Evolutionary conservation across 2,888 invertebrate genomes (phyloP), one percentile per base, ranked within the genome.

Genomic region (Eupeodes luniger): DNA sequence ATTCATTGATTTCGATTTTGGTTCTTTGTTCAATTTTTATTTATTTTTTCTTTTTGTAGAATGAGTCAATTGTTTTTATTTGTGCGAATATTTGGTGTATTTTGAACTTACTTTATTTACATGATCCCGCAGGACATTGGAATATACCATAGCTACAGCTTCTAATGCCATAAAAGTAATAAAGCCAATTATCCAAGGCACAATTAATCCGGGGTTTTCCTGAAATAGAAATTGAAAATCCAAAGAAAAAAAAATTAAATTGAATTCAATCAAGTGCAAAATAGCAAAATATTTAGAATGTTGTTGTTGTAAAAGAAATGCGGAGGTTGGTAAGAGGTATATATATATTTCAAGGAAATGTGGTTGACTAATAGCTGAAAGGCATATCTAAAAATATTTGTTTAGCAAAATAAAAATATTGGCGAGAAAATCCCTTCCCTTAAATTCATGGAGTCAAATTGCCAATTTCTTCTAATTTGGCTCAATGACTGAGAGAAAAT

Each of bases 121-220:
- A 93, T 97, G 97, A 94, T 97, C 97, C 93, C 97, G 95, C 90
- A 97, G 95, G 85, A 97, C 96, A 94, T 97, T 97, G 83, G 96
- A 96, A 93, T 97, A 97, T 81, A 97, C 96, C 96, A 96, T 96
- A 83, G 96, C 96, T 93, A 97, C 96, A 57, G 96, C 96, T 93
- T 97, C 97, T 90, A 97, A 93, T 67, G 97, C 96, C 96, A 96
- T 96, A 93, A 96, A 96, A 14, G 96, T 96, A 93, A 97, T 96
- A 92, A 96, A 96, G 90, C 96, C 96, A 90, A 97, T 95, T 91
- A 96, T 96, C 96, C 96, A 97, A 89, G 96, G 96, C 91, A 96
- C 96, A 90, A 97, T 94, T 90, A 96, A 94, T 59, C 96, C 96
- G 78, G 96, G 95, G 91, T 96, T 96, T 94, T 97, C 97, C 97